Evolutionary conservation across 2,113 vertebrate genomes (phyloP).

Genomic region (Anarrhichthys ocellatus): DNA sequence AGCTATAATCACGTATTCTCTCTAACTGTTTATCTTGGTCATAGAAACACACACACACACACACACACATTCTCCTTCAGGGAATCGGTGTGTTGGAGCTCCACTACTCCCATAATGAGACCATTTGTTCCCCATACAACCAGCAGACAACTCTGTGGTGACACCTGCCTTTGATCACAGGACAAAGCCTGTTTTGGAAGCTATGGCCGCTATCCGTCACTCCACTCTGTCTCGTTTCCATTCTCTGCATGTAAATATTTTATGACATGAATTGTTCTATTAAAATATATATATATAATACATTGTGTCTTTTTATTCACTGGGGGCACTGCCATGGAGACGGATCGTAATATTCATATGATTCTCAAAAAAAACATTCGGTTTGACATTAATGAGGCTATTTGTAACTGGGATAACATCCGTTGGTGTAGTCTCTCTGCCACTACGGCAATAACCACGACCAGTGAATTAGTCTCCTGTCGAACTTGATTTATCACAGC

Average conservation of each 20-base stretch:
- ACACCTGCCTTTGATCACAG: constrained; percentile 65
- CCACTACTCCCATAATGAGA: constrained; percentile 51
- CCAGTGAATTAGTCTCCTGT: constrained; percentile 23
- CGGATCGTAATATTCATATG: neutral
- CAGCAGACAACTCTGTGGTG: constrained; percentile 56
- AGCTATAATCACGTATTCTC: constrained; percentile 50
- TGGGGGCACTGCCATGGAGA: constrained; percentile 21
- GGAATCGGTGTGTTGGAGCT: constrained; percentile 25
- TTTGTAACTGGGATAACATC: constrained; percentile 54
- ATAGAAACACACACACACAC: constrained; percentile 41
- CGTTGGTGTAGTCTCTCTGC: constrained; percentile 34
- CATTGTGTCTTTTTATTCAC: constrained; percentile 61
- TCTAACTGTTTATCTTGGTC: constrained; percentile 30
- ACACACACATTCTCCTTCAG: constrained; percentile 7
- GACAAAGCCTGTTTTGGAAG: constrained; percentile 62
- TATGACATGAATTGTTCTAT: constrained; percentile 74
- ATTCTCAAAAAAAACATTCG: constrained; percentile 48
- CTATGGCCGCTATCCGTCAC: constrained; percentile 71
- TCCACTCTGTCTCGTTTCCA: constrained; percentile 54
- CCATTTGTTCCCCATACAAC: constrained; percentile 56
- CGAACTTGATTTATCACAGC: constrained; percentile 29
- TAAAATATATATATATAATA: constrained; percentile 74
- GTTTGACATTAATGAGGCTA: constrained; percentile 60
- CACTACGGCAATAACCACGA: constrained; percentile 34
- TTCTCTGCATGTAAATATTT: constrained; percentile 80